Evolutionary conservation across 1,140 invertebrate genomes (phyloP).

Genomic region (Microplitis mediator): DNA sequence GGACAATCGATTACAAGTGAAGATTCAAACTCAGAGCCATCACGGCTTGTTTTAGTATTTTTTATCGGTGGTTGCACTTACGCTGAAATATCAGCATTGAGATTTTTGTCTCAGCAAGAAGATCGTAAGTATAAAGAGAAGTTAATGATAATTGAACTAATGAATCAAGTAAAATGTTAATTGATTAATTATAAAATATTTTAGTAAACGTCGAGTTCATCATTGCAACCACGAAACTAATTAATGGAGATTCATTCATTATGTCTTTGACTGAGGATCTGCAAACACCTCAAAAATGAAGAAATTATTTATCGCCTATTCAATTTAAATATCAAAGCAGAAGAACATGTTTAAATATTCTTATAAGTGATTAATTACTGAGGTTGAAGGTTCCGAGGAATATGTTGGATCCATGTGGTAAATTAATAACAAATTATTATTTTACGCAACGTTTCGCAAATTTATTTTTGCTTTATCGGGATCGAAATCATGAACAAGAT

Average conservation of each 20-base stretch:
- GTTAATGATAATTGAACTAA: too few species aligned
- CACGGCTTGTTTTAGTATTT: conserved; percentile 87
- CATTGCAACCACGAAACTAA: conserved; percentile 90
- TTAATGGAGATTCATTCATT: conserved; percentile 88
- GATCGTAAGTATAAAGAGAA: conserved; percentile 68
- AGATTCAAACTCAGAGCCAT: conserved; percentile 70
- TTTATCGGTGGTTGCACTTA: conserved; percentile 97
- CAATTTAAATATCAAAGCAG: too few species aligned
- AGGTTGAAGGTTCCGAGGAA: too few species aligned
- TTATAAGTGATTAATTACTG: too few species aligned
- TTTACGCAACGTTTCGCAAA: too few species aligned
- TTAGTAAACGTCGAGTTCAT: conserved; percentile 88
- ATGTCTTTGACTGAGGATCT: conserved; percentile 73
- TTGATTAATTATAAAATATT: conserved; percentile 46
- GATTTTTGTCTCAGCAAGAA: conserved; percentile 91
- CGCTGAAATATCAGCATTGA: conserved; percentile 91
- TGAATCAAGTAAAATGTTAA: conserved; percentile 14
- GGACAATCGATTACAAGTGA: conserved; percentile 69
- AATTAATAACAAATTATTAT: too few species aligned
- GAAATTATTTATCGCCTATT: too few species aligned
- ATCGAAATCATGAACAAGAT: too few species aligned
- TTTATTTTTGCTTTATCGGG: too few species aligned
- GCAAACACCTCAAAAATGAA: conserved; percentile 14
- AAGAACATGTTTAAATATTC: too few species aligned
- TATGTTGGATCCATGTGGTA: too few species aligned